Conservation (phyloP, 2,113 vertebrate species). For the Ceyx melanurus region DNA sequence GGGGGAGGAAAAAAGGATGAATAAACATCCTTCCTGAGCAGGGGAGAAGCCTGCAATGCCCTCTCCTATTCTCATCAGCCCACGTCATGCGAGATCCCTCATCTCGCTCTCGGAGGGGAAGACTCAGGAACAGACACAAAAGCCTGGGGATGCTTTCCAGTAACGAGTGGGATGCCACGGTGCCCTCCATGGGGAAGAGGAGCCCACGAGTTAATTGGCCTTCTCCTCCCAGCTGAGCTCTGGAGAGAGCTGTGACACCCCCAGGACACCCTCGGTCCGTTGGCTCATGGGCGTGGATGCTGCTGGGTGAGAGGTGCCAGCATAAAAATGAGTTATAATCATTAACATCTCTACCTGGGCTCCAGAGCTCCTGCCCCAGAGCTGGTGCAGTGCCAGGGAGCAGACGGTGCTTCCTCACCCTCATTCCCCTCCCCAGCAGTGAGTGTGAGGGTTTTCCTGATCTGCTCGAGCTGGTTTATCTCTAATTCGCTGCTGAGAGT, state of each 20-base stretch:
- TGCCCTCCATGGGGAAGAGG: neutral
- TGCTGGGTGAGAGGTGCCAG: neutral
- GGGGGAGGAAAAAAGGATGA: slow-evolving; percentile 10
- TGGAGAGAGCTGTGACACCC: neutral
- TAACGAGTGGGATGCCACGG: neutral
- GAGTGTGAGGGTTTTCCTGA: neutral
- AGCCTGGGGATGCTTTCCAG: neutral
- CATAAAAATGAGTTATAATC: neutral
- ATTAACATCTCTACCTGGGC: neutral
- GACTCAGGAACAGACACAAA: neutral
- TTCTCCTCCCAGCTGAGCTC: neutral
- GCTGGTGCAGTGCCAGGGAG: neutral
- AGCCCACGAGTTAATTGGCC: fast-evolving
- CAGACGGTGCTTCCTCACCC: neutral
- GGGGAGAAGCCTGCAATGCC: neutral
- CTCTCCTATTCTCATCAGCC: neutral
- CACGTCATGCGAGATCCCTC: fast-evolving
- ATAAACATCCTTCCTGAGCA: neutral
- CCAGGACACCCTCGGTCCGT: fast-evolving
- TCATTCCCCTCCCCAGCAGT: neutral
- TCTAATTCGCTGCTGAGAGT: neutral
- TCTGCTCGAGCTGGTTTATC: neutral
- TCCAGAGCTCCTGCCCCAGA: neutral
- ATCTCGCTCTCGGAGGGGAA: neutral
- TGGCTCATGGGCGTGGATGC: neutral